phyloP scores from a whole-genome alignment of 2,797 vertebrate genomes.

The Semotilus atromaculatus region DNA sequence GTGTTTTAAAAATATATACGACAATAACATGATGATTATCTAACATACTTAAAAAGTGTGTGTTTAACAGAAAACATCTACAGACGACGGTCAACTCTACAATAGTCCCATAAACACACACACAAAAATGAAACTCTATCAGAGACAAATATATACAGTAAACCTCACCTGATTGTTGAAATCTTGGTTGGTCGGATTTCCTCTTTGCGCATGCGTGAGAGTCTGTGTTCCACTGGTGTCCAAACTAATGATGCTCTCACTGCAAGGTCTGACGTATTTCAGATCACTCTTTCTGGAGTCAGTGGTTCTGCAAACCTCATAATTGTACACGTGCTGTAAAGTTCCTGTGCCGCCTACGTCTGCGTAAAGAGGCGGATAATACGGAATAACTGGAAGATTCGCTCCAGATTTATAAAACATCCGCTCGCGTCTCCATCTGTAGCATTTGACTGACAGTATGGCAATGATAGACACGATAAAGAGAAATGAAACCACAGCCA shows the following conservation, averaged over 20 bases:
- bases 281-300: too few species aligned
- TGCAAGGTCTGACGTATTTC: too few species aligned
- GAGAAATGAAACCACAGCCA: conserved; percentile 52
- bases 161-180: conserved; percentile 46
- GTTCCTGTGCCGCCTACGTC: too few species aligned
- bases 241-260: conserved; percentile 50
- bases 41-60: neutral
- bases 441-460: too few species aligned
- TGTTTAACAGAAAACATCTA: neutral
- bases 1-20: neutral
- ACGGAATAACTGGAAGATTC: too few species aligned
- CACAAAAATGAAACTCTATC: neutral
- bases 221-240: conserved; percentile 51
- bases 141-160: neutral
- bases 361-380: too few species aligned
- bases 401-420: too few species aligned
- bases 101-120: neutral
- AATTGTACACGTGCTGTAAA: too few species aligned
- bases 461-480: too few species aligned
- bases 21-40: neutral
- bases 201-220: conserved; percentile 1
- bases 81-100: neutral
- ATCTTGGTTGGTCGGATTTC: neutral
- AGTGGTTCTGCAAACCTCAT: too few species aligned
- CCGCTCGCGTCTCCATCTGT: too few species aligned